A percentile compares a stretch with the other conserved stretches of the same genome.
Evolutionary conservation across 1,140 invertebrate genomes (phyloP).

Genomic region (Tenebrio molitor): DNA sequence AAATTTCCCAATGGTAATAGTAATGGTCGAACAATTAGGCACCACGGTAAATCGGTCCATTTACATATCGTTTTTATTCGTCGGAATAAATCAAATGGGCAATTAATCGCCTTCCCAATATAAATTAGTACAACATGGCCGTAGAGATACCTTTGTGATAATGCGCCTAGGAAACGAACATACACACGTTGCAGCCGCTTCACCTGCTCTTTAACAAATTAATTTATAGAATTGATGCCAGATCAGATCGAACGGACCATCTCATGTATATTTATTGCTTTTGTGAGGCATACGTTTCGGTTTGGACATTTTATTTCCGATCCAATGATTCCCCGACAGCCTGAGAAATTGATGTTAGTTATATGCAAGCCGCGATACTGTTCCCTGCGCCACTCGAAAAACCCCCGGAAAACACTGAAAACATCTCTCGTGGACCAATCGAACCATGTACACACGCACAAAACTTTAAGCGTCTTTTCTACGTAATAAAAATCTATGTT

Average conservation of each 20-base stretch:
- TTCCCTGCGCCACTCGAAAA: slow-evolving; percentile 23
- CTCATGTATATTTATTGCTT: slow-evolving; percentile 52
- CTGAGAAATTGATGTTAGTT: slow-evolving; percentile 54
- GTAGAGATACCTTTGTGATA: slow-evolving; percentile 39
- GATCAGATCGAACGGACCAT: slow-evolving; percentile 47
- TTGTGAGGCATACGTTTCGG: slow-evolving; percentile 50
- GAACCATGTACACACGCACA: slow-evolving; percentile 28
- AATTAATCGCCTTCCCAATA: slow-evolving; percentile 26
- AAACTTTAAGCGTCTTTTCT: slow-evolving; percentile 35
- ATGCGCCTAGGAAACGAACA: slow-evolving; percentile 21
- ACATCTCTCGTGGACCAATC: slow-evolving; percentile 18
- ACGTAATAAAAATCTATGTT: slow-evolving; percentile 46
- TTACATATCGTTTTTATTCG: slow-evolving; percentile 37
- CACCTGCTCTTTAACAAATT: slow-evolving; percentile 50
- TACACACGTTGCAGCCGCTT: slow-evolving; percentile 23
- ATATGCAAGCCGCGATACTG: slow-evolving; percentile 49
- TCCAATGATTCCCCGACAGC: slow-evolving; percentile 52
- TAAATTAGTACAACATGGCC: slow-evolving; percentile 39
- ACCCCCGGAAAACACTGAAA: slow-evolving; percentile 7
- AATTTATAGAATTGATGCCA: slow-evolving; percentile 51
- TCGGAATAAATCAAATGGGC: slow-evolving; percentile 28
- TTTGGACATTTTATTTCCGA: slow-evolving; percentile 55
- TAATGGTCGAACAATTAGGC: slow-evolving; percentile 35
- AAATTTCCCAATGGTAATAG: slow-evolving; percentile 33
- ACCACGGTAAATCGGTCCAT: slow-evolving; percentile 25